Evolutionary conservation across 2,888 invertebrate genomes (phyloP), one percentile per base, ranked within the genome.

Genomic region (Acronicta aceris): DNA sequence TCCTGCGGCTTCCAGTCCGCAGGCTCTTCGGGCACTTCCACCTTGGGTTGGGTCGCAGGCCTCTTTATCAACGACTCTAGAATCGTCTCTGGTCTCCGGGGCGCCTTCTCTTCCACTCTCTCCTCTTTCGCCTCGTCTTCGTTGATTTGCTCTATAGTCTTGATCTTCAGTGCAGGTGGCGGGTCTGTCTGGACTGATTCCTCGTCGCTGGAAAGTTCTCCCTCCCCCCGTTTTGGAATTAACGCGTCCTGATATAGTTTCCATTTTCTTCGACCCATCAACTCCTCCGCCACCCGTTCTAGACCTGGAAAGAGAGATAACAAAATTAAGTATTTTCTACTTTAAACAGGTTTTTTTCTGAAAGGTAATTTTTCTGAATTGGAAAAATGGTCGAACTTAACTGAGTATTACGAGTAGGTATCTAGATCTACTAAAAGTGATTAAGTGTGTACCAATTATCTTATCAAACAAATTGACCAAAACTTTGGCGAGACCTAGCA

Each of bases 261-360:
- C 98, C 98, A 98, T 98, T 97, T 98, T 97, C 98, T 97, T 96
- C 97, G 97, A 96, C 98, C 98, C 98, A 98, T 98, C 96, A 98
- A 97, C 97, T 98, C 98, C 96, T 98, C 98, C 96, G 98, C 98
- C 96, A 98, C 97, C 96, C 98, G 97, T 97, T 98, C 98, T 97
- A 98, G 96, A 96, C 98, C 98, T 98, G 95, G 58, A 96, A 90
- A 62, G 50, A 70, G 54, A 46, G 47, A 55, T 6, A 27, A 0
- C 1, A 0, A 42, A 30, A 0, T 13, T 15, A 71, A 46, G 57
- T 2, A 1, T 10, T 30, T 30, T 30, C 10, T 30, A 30, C 30
- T 30, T 30, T 27, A 27, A 25, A 4, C 1, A 27, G 4, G 1
- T 27, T n/a, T n/a, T n/a, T 27, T 27, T 27, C 21, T 21, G 2